Base-by-base conservation (phyloP, 2,888 invertebrate species). In the Allolobophora icterica region DNA sequence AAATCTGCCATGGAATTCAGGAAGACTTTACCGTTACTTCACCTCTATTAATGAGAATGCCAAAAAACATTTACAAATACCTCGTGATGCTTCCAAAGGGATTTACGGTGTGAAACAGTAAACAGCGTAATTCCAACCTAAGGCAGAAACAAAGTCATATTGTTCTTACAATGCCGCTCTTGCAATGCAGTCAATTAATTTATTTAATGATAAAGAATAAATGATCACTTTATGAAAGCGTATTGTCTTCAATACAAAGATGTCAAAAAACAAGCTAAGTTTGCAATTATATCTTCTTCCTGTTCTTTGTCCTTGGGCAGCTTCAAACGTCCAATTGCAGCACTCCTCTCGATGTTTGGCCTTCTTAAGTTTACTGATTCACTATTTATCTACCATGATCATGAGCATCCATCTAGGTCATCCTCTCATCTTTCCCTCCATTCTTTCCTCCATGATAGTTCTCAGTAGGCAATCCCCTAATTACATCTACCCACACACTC, bases 71-170 rank as follows among this genome's bases (percentile, higher is more conserved):
- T 21, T 33, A 35, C 34, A 40, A 30, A 34, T 95, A 97, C 97
- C 96, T 99, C 98, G 96, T 99, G 99, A 95, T 99, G 98, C 95
- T 97, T 97, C 99, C 99, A 98, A n/a, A 99, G 96, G 0, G 98
- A 98, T 95, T 98, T 98, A 93, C 99, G 97, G 95, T 99, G 99
- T 0, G 99, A 99, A 45, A 99, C 99, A 0, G 99, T 99, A 95
- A 99, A 98, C 58, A 99, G 96, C 0, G 99, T 98, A 94, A 99
- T 99, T 84, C 96, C 96, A 90, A 97, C 97, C 94, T 95, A 94
- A 21, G 94, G 94, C 89, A 38, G 17, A 21, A 5, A 87, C 87
- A 87, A 1, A 38, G 6, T 24, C 35, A 35, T 8, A 71, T 5
- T 30, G 4, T 0, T 6, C 11, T 58, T 13, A 30, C 13, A 58